Base-by-base conservation (phyloP, 1,140 invertebrate genomes). In the Cydia fagiglandana region DNA sequence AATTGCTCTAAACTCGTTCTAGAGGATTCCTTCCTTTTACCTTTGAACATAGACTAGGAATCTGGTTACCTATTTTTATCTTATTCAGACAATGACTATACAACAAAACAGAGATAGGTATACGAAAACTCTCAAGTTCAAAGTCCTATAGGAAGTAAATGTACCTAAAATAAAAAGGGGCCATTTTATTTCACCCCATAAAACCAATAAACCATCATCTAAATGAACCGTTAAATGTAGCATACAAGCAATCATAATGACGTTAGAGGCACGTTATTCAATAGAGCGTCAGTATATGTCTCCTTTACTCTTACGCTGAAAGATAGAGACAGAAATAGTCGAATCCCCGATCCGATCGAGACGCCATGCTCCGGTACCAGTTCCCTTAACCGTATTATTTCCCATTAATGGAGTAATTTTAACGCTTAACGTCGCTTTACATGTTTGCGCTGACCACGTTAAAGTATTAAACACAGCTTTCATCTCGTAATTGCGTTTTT, bases 361-460 rank as follows among this genome's bases (percentile, higher is more conserved):
- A 15, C 12, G 12, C 20, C n/a, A 56, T 10, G 9, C 56, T 61
- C 20, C 56, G n/a, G 53, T 61, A 61, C 5, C 15, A 12, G 17
- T 41, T 45, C 38, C 34, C 66, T 30, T 41, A 20, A 15, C 66
- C 34, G 7, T 30, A 45, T 70, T 45, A 70, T 70, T 70, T 41
- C 38, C 66, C 66, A 70, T 70, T 70, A 70, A 70, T 45, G n/a
- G 66, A 34, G 66, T 70, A 70, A 70, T 45, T 70, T 70, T 70
- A 28, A 70, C 66, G 66, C 64, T 68, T 38, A 68, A 68, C 15
- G 15, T 68, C 64, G 15, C 34, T 68, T 68, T 34, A 30, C 64
- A 68, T 68, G 64, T 68, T 70, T 70, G 34, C 66, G 66, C 38
- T n/a, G 34, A 70, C 17, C 34, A 70, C 34, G 66, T 70, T 4